A percentile compares a stretch with the other conserved stretches of the same genome.
Conservation (phyloP, 2,888 invertebrate species). For the Cataglyphis livida region DNA sequence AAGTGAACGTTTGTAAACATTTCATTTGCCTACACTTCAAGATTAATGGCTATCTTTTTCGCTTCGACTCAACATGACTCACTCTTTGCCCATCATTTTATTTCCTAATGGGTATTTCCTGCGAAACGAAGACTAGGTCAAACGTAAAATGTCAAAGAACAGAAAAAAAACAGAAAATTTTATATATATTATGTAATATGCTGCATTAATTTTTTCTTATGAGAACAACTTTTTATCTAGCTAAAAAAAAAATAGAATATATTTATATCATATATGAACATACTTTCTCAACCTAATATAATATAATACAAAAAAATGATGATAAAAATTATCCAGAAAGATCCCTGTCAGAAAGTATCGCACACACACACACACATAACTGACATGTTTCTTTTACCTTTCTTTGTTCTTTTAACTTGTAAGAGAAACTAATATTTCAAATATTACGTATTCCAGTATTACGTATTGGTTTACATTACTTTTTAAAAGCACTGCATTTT, state of each 20-base stretch:
- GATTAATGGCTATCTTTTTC: conserved; percentile 44
- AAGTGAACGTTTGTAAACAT: conserved; percentile 16
- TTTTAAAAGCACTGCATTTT: not conserved
- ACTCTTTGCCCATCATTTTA: conserved; percentile 23
- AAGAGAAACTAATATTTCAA: not conserved
- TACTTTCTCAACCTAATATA: not conserved
- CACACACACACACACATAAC: not conserved
- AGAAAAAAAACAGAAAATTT: not conserved
- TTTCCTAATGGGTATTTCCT: conserved; percentile 34
- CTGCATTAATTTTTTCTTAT: not conserved
- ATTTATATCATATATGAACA: too few relatives aligned
- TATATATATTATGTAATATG: not conserved
- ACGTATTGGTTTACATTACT: not conserved
- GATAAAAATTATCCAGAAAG: not conserved
- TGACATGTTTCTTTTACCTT: not conserved
- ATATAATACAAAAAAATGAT: not conserved
- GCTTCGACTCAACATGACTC: conserved; percentile 24
- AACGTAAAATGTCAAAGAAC: conserved; percentile 27
- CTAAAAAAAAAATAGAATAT: not conserved
- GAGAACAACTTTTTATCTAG: not conserved
- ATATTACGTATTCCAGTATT: not conserved
- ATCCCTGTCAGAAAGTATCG: not conserved
- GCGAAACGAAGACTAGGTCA: conserved; percentile 29
- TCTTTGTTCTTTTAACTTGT: not conserved
- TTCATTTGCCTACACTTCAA: conserved; percentile 20